Percentiles rank a stretch among this genome's conserved stretches.
Evolutionary conservation across 2,113 vertebrate genomes (phyloP).

Genomic region (Procavia capensis): DNA sequence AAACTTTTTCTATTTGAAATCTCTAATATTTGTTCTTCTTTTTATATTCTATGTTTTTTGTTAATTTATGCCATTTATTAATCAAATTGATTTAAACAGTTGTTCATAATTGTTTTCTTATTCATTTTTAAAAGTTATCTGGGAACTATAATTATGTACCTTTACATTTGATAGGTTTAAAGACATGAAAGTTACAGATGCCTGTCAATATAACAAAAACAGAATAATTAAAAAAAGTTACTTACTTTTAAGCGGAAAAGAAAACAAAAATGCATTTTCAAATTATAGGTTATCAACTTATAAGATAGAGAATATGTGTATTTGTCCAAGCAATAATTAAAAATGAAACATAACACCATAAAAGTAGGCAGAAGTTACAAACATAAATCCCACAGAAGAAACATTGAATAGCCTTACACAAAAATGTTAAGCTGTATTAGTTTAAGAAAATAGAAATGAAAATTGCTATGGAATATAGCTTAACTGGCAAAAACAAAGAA

Average conservation of each 20-base stretch:
- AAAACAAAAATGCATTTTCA: background rate
- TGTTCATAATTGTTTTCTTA: too few species aligned
- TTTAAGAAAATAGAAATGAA: background rate
- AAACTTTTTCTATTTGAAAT: background rate
- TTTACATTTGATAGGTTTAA: background rate
- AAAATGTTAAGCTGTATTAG: constrained; percentile 1
- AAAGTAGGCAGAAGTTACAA: background rate
- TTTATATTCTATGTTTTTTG: background rate
- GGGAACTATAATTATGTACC: background rate
- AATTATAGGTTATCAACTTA: background rate
- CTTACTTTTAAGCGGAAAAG: background rate
- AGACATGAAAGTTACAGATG: background rate
- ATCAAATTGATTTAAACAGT: background rate
- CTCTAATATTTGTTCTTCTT: background rate
- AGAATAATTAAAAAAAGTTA: background rate
- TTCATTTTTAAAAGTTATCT: background rate
- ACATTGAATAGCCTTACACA: background rate
- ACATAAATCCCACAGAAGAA: background rate
- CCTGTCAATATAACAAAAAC: background rate
- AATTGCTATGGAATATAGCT: background rate
- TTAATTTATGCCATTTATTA: background rate
- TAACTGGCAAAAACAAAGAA: background rate
- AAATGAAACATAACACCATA: background rate
- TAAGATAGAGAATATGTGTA: background rate
- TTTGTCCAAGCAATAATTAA: background rate